Evolutionary conservation across 2,888 invertebrate species (phyloP).

Genomic region (Sialis fuliginosa): DNA sequence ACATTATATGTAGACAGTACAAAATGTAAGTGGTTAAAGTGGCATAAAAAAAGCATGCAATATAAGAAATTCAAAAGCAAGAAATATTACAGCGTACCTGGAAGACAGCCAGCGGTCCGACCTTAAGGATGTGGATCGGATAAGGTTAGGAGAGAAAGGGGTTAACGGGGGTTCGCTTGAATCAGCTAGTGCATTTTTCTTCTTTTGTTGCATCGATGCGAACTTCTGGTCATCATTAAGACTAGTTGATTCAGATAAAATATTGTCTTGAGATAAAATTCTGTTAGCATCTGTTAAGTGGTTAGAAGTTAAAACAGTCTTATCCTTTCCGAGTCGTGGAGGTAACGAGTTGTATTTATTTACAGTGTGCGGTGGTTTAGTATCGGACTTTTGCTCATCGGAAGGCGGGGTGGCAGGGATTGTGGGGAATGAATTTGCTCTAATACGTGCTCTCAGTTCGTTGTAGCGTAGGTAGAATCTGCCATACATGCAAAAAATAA

Average conservation of each 20-base stretch:
- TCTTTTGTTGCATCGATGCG: background rate
- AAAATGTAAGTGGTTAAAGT: background rate
- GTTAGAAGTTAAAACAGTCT: no score
- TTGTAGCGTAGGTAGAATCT: constrained; percentile 82
- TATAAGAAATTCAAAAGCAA: background rate
- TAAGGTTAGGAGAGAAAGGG: background rate
- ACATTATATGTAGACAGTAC: background rate
- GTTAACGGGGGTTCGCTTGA: background rate
- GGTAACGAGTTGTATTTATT: background rate
- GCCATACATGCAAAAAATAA: constrained; percentile 15
- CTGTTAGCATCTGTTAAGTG: no score
- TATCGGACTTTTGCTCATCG: constrained; percentile 1
- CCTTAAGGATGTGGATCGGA: constrained; percentile 3
- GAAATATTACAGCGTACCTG: constrained; percentile 4
- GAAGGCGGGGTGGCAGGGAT: constrained; percentile 41
- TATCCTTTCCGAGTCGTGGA: background rate
- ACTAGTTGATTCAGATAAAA: background rate
- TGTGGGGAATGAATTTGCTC: constrained; percentile 67
- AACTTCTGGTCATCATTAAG: constrained; percentile 3
- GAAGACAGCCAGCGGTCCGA: constrained; percentile 3
- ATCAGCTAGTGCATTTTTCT: background rate
- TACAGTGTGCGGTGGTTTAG: background rate
- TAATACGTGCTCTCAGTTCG: constrained; percentile 76
- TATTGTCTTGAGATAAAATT: no score
- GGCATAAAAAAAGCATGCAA: constrained; percentile 1